Evolutionary conservation across 2,888 invertebrate genomes (phyloP).

Genomic region (Lithophane leautieri): DNA sequence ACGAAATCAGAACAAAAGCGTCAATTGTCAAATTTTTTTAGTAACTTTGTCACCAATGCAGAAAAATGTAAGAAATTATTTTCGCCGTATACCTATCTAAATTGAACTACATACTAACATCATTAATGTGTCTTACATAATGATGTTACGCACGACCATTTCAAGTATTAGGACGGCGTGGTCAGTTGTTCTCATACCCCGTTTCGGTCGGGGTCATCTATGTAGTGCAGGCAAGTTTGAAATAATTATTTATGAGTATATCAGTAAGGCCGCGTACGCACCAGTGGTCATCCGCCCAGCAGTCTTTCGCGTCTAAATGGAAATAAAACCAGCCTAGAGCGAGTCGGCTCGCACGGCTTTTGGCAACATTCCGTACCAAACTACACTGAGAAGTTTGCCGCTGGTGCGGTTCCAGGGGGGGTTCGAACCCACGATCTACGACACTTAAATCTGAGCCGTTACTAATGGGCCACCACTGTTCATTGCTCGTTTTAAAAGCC

Average conservation of each 20-base stretch:
- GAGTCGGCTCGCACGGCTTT: too few relatives aligned
- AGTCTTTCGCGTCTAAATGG: background rate
- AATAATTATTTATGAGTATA: slow-evolving; percentile 47
- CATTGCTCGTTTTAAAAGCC: too few relatives aligned
- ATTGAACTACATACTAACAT: background rate
- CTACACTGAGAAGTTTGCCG: too few relatives aligned
- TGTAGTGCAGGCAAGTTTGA: slow-evolving; percentile 67
- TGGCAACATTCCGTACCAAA: too few relatives aligned
- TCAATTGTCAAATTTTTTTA: slow-evolving; percentile 55
- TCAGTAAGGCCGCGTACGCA: background rate
- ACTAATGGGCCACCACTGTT: too few relatives aligned
- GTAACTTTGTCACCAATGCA: slow-evolving; percentile 35
- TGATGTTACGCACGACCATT: slow-evolving; percentile 75
- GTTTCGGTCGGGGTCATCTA: slow-evolving; percentile 68
- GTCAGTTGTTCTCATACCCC: slow-evolving; percentile 67
- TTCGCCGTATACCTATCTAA: slow-evolving; percentile 77
- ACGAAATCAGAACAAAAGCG: slow-evolving; percentile 63
- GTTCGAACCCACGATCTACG: too few relatives aligned
- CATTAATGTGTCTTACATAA: slow-evolving; percentile 52
- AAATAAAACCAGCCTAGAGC: too few relatives aligned
- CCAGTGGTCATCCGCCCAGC: too few relatives aligned
- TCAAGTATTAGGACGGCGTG: slow-evolving; percentile 74
- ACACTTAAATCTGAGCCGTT: too few relatives aligned
- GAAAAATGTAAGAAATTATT: slow-evolving; percentile 77
- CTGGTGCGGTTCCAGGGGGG: too few relatives aligned